phyloP scores from a whole-genome alignment of 2,888 invertebrate genomes.

The Dynastes maya region DNA sequence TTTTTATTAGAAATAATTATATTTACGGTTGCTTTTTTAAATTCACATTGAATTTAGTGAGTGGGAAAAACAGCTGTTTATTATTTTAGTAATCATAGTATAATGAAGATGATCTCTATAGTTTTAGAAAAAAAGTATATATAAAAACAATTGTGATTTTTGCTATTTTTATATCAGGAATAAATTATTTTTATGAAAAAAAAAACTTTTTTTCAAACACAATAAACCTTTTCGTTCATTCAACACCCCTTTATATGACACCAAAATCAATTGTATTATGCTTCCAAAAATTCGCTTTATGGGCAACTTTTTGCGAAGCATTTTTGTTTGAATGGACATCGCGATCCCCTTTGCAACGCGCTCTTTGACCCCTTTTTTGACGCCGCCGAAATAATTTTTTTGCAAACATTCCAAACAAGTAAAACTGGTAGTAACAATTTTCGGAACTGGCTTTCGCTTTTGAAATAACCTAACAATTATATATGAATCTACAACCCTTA shows the following conservation, averaged over 20 bases:
- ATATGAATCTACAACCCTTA: constrained; percentile 56
- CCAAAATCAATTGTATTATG: neutral
- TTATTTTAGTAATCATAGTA: neutral
- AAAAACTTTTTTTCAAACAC: too few relatives aligned
- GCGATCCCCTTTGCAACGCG: neutral
- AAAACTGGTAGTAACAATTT: constrained; percentile 53
- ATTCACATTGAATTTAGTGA: neutral
- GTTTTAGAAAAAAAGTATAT: neutral
- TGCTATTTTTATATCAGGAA: too few relatives aligned
- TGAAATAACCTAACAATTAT: constrained; percentile 34
- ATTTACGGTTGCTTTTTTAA: neutral
- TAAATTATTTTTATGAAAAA: too few relatives aligned
- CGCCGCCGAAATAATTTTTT: constrained; percentile 31
- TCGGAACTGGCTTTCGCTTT: constrained; percentile 29
- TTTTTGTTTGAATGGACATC: neutral
- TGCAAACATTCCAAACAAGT: constrained; percentile 52
- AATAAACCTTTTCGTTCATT: neutral
- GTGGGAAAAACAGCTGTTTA: neutral
- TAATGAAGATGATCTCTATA: neutral
- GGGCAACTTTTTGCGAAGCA: neutral
- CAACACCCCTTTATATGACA: neutral
- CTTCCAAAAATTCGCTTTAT: neutral
- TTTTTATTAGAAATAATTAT: constrained; percentile 1
- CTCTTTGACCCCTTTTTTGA: neutral
- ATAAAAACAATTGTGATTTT: too few relatives aligned